Percentiles rank a stretch among this genome's conserved stretches.
Conservation (phyloP, 2,888 invertebrate genomes). For the Hydroisotoma schaefferi region DNA sequence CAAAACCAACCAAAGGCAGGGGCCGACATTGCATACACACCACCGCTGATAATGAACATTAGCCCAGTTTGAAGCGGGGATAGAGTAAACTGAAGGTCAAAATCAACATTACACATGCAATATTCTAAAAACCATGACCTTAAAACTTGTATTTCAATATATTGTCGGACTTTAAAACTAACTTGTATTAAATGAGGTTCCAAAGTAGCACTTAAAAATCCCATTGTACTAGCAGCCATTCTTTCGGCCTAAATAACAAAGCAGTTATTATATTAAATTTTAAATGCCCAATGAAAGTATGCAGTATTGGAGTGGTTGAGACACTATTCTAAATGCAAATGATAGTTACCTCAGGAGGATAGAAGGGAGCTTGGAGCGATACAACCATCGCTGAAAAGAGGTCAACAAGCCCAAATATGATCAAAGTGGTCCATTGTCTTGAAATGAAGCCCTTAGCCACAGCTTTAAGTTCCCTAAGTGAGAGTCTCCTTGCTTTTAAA, state of each 20-base stretch:
- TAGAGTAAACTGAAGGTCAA: slow-evolving; percentile 66
- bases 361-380: slow-evolving; percentile 79
- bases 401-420: slow-evolving; percentile 75
- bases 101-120: no score
- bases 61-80: slow-evolving; percentile 69
- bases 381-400: slow-evolving; percentile 81
- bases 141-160: no score
- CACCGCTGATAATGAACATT: slow-evolving; percentile 81
- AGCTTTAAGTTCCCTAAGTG: slow-evolving; percentile 16
- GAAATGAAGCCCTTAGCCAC: slow-evolving; percentile 61
- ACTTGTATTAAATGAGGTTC: slow-evolving; percentile 57
- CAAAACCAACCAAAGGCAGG: slow-evolving; percentile 80
- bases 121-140: no score
- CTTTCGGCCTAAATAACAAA: slow-evolving; percentile 65
- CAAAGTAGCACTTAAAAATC: slow-evolving; percentile 59
- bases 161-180: no score
- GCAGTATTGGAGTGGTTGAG: no score
- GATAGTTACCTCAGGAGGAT: slow-evolving; percentile 75
- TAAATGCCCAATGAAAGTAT: no score
- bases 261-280: not conserved
- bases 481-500: slow-evolving; percentile 11
- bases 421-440: slow-evolving; percentile 72
- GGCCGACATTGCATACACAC: slow-evolving; percentile 73
- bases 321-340: no score
- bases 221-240: slow-evolving; percentile 59